Percentiles rank a stretch among this genome's conserved stretches.
phyloP scores from a whole-genome alignment of 2,113 vertebrate genomes.

The Psittacus erithacus region DNA sequence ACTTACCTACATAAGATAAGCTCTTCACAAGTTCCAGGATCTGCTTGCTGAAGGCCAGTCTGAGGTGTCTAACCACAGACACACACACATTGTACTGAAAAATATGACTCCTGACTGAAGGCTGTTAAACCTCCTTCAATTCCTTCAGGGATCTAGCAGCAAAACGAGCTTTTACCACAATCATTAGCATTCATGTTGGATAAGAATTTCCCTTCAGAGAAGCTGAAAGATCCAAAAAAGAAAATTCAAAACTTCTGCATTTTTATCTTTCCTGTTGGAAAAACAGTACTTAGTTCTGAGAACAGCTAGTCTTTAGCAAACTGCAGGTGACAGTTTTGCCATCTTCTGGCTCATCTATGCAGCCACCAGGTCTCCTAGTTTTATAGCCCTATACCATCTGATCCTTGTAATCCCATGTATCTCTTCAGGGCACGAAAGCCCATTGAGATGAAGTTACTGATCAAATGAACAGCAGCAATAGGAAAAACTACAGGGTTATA shows the following conservation, averaged over 20 bases:
- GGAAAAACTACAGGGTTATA: neutral
- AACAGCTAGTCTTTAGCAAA: neutral
- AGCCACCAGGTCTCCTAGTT: neutral
- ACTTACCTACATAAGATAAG: neutral
- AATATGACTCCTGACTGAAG: neutral
- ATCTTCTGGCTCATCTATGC: neutral
- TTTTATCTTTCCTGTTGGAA: neutral
- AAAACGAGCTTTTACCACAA: neutral
- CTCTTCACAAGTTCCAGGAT: neutral
- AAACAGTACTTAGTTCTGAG: neutral
- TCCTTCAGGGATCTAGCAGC: neutral
- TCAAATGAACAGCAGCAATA: neutral
- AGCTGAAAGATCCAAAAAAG: neutral
- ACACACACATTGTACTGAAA: neutral
- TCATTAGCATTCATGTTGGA: neutral
- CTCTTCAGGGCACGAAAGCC: constrained; percentile 2
- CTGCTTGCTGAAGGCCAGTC: rapidly evolving
- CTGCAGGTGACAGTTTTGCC: neutral
- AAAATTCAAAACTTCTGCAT: neutral
- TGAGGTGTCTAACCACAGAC: neutral
- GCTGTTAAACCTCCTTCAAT: neutral
- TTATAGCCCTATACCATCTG: neutral
- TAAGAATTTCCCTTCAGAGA: neutral
- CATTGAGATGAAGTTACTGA: constrained; percentile 21
- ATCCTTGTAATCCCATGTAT: constrained; percentile 30